These are phyloP conservation scores for Heloderma charlesbogerti DNA, from an alignment of 2,113 vertebrate species.

Conservation along the genomic window DNA sequence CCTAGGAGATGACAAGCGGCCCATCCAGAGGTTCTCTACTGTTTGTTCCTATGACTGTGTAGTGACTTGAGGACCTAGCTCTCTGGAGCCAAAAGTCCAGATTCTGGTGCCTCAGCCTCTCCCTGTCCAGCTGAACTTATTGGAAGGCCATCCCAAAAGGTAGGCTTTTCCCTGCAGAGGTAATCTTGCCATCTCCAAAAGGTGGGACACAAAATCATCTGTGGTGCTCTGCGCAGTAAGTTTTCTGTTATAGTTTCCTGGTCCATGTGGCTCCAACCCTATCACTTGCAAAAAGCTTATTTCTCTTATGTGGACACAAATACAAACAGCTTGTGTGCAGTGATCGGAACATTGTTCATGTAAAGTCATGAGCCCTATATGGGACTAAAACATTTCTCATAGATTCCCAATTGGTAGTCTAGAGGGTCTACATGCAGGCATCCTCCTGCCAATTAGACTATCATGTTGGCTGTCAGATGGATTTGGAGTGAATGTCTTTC, in stretches of 20 bases:
- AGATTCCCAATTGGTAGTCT: not conserved
- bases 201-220: not conserved
- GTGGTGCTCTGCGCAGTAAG: not conserved
- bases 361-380: not conserved
- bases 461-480: not conserved
- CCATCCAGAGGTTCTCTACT: no score
- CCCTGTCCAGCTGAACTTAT: no score
- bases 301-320: not conserved
- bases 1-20: no score
- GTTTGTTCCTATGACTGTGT: no score
- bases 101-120: no score
- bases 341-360: not conserved
- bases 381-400: not conserved
- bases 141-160: not conserved
- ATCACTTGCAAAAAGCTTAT: not conserved
- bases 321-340: not conserved
- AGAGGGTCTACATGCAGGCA: not conserved
- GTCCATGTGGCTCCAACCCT: not conserved
- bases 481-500: not conserved
- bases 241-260: not conserved
- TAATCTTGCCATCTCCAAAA: not conserved
- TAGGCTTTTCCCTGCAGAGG: not conserved
- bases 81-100: no score
- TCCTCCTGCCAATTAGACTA: not conserved
- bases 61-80: no score